Percentiles rank a stretch among this genome's conserved stretches.
These are phyloP conservation scores for Monochamus saltuarius DNA, from an alignment of 1,140 invertebrate species.

Conservation along the genomic window DNA sequence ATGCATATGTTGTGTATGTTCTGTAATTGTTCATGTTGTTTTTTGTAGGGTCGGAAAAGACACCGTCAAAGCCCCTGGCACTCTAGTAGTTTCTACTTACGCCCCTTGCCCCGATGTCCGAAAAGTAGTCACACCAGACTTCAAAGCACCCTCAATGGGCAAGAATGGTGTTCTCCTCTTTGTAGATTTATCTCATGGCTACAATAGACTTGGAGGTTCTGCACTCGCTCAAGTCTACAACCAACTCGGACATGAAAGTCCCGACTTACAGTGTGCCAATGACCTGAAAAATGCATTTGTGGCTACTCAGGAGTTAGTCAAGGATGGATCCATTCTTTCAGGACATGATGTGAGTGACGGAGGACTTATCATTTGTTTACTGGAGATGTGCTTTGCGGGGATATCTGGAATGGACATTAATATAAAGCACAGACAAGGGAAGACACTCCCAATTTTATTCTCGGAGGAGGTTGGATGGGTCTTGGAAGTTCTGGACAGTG, in stretches of 20 bases:
- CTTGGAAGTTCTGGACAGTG: conserved; percentile 74
- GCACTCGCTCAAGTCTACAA: conserved; percentile 88
- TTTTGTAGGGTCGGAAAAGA: conserved; percentile 61
- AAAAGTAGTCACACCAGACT: conserved; percentile 83
- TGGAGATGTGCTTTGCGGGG: conserved; percentile 96
- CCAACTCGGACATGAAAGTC: conserved; percentile 78
- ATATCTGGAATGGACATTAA: conserved; percentile 77
- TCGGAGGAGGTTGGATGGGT: conserved; percentile 91
- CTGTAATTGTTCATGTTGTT: too few relatives aligned
- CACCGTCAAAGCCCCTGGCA: conserved; percentile 87
- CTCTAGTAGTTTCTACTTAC: conserved; percentile 92
- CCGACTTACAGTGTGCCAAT: conserved; percentile 75
- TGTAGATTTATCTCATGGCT: conserved; percentile 67
- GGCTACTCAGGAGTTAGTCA: conserved; percentile 79
- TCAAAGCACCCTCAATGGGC: conserved; percentile 68
- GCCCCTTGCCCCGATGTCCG: conserved; percentile 88
- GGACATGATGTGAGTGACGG: conserved; percentile 98
- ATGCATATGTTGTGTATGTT: too few relatives aligned
- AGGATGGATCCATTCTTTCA: conserved; percentile 72
- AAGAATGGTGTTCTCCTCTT: conserved; percentile 63
- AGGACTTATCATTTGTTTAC: conserved; percentile 82
- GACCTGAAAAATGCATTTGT: conserved; percentile 75
- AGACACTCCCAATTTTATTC: conserved; percentile 73
- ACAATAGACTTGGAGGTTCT: conserved; percentile 81
- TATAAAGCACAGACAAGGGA: conserved; percentile 58